A percentile compares a stretch with the other conserved stretches of the same genome.
phyloP scores from a whole-genome alignment of 2,797 vertebrate species.

The Huso huso region DNA sequence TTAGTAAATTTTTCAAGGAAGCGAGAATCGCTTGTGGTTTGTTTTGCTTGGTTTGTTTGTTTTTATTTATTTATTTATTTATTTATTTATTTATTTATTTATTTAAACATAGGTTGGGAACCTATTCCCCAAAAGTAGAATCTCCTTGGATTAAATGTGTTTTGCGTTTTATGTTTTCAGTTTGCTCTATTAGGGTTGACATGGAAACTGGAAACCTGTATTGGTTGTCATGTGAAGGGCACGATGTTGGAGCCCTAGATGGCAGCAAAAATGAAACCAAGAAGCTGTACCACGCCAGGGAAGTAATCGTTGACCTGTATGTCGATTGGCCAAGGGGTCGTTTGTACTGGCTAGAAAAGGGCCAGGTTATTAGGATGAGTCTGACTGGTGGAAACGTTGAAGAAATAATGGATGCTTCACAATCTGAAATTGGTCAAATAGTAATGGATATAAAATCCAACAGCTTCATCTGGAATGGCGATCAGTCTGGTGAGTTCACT shows the following conservation, averaged over 20 bases:
- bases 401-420: slow-evolving; percentile 52
- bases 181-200: slow-evolving; percentile 68
- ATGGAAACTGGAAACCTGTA: slow-evolving; percentile 60
- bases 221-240: slow-evolving; percentile 72
- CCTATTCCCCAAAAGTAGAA: too few species aligned
- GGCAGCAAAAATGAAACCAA: slow-evolving; percentile 17
- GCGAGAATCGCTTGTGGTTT: too few species aligned
- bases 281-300: slow-evolving; percentile 51
- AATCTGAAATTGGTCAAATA: slow-evolving; percentile 33
- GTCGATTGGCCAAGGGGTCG: slow-evolving; percentile 67
- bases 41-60: too few species aligned
- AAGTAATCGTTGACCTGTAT: slow-evolving; percentile 53
- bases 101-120: too few species aligned
- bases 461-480: slow-evolving; percentile 70
- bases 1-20: too few species aligned
- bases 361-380: slow-evolving; percentile 56
- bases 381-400: slow-evolving; percentile 46
- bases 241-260: slow-evolving; percentile 43
- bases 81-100: too few species aligned
- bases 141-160: too few species aligned
- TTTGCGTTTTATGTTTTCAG: slow-evolving; percentile 32
- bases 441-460: slow-evolving; percentile 63
- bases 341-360: slow-evolving; percentile 68
- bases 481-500: slow-evolving; percentile 46
- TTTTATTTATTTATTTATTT: too few species aligned